A percentile compares a stretch with the other conserved stretches of the same genome.
phyloP scores from a whole-genome alignment of 92 coral and sea anemone species.

The Zoanthus sansibaricus region DNA sequence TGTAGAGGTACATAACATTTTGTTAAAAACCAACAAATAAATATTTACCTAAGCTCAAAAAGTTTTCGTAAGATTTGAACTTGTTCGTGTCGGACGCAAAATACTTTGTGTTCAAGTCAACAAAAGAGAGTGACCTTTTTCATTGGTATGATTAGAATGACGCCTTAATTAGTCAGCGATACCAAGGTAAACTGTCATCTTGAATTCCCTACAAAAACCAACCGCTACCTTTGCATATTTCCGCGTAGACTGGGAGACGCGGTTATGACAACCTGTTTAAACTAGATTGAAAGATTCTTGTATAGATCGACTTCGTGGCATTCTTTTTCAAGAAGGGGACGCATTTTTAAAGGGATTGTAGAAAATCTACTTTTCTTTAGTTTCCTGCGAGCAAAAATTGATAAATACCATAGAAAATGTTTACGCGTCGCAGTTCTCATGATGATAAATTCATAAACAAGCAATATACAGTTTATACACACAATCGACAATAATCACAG shows the following conservation, averaged over 20 bases:
- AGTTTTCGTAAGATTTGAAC: conserved; percentile 20
- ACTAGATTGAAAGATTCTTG: conserved; percentile 77
- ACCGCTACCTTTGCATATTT: conserved; percentile 68
- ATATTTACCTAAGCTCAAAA: conserved; percentile 46
- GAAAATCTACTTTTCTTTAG: conserved; percentile 21
- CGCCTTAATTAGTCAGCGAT: conserved; percentile 79
- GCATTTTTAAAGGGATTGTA: neutral
- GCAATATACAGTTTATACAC: conserved; percentile 64
- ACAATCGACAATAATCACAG: conserved; percentile 82
- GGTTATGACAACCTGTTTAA: conserved; percentile 85
- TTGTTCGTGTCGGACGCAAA: conserved; percentile 29
- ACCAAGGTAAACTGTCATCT: conserved; percentile 63
- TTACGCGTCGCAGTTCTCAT: conserved; percentile 77
- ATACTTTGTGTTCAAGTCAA: conserved; percentile 21
- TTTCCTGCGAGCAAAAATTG: conserved; percentile 59
- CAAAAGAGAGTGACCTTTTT: conserved; percentile 67
- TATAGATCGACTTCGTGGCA: conserved; percentile 26
- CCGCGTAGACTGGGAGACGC: conserved; percentile 86
- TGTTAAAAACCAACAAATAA: conserved; percentile 62
- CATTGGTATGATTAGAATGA: conserved; percentile 72
- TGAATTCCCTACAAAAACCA: conserved; percentile 36
- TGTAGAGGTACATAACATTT: conserved; percentile 70
- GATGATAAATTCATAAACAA: conserved; percentile 90
- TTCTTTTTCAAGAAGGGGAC: conserved; percentile 15
- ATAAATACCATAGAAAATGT: conserved; percentile 74